These are phyloP conservation scores for Oryzias javanicus DNA, from an alignment of 2,113 vertebrate species.

Conservation along the genomic window DNA sequence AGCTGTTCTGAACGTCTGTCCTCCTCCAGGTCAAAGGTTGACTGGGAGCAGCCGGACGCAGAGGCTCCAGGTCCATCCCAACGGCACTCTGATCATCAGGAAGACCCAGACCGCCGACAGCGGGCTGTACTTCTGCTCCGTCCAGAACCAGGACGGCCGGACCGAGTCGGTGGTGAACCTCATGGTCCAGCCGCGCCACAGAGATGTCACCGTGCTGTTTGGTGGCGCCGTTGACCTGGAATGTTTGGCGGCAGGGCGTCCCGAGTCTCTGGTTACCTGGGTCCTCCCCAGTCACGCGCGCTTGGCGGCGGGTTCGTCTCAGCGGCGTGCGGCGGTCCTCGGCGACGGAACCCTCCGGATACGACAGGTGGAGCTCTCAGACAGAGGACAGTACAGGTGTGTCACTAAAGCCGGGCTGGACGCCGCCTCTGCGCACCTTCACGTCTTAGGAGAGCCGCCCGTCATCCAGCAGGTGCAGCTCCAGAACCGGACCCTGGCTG, in stretches of 20 bases:
- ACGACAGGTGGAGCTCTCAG: conserved; percentile 70
- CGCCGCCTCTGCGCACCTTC: conserved; percentile 79
- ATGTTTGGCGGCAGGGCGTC: conserved; percentile 81
- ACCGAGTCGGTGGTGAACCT: conserved; percentile 76
- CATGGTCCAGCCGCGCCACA: conserved; percentile 75
- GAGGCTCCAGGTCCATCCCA: conserved; percentile 83
- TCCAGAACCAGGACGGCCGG: conserved; percentile 80
- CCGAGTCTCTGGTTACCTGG: conserved; percentile 84
- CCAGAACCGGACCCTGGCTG: conserved; percentile 79
- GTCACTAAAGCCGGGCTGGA: conserved; percentile 84
- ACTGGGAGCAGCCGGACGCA: conserved; percentile 77
- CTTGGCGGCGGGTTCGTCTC: conserved; percentile 55
- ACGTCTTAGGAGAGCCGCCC: conserved; percentile 79
- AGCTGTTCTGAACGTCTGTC: neutral
- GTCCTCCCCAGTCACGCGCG: conserved; percentile 80
- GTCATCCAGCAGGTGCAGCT: conserved; percentile 78
- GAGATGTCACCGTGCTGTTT: conserved; percentile 78
- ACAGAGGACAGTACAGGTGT: conserved; percentile 87
- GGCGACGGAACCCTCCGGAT: conserved; percentile 82
- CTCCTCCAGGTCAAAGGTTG: conserved; percentile 78
- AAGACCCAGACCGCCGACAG: conserved; percentile 78
- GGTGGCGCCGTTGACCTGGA: conserved; percentile 80
- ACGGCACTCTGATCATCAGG: conserved; percentile 84
- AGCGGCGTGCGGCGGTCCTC: conserved; percentile 70
- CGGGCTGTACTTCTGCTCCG: conserved; percentile 86